Percentiles rank a stretch among this genome's conserved stretches.
Conservation (phyloP, 2,797 vertebrate species). For the Liparis tanakae region DNA sequence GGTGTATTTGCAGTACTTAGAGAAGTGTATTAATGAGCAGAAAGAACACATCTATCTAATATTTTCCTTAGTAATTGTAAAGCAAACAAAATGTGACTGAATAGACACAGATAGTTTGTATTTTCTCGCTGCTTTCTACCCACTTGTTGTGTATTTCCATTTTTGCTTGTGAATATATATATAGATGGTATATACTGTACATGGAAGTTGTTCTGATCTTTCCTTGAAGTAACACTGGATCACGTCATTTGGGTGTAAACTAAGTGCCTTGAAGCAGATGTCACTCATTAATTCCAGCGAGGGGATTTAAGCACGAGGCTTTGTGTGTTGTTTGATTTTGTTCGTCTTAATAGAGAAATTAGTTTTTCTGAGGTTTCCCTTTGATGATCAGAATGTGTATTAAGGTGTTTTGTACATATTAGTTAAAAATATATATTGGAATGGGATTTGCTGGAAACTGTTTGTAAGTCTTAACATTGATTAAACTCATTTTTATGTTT, state of each 20-base stretch:
- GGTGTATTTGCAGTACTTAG: not conserved
- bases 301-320: conserved; percentile 28
- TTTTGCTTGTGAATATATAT: conserved; percentile 31
- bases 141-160: conserved; percentile 20
- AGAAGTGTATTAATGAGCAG: conserved; percentile 52
- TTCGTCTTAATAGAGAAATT: conserved; percentile 13
- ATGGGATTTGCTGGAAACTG: conserved; percentile 29
- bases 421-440: conserved; percentile 39
- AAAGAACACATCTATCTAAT: conserved; percentile 50
- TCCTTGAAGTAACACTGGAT: conserved; percentile 18
- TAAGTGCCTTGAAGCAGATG: conserved; percentile 24
- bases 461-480: conserved; percentile 39
- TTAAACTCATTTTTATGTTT: conserved; percentile 42
- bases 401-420: conserved; percentile 52
- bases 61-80: conserved; percentile 9
- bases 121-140: conserved; percentile 19
- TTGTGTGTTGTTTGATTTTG: conserved; percentile 2
- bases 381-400: conserved; percentile 29
- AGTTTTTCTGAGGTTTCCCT: conserved; percentile 16
- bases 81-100: conserved; percentile 30
- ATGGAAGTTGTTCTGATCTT: not conserved
- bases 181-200: not conserved
- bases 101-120: conserved; percentile 15
- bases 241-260: conserved; percentile 18
- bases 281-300: conserved; percentile 15